Conservation (phyloP, 2,797 vertebrate species). For the Linurgus olivaceus region DNA sequence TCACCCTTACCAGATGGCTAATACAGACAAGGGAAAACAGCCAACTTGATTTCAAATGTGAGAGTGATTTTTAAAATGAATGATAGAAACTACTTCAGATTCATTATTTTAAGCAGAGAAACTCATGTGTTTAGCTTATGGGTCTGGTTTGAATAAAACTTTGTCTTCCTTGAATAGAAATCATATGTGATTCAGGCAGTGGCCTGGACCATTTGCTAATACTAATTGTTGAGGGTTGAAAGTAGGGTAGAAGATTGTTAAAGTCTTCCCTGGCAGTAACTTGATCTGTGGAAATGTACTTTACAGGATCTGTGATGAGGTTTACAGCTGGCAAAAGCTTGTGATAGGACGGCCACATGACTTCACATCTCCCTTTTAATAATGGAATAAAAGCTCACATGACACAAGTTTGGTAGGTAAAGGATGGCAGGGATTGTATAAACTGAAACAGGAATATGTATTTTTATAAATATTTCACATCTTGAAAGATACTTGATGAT, state of each 20-base stretch:
- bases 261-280: constrained; percentile 80
- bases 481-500: constrained; percentile 49
- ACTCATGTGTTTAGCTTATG: constrained; percentile 74
- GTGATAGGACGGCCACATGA: constrained; percentile 60
- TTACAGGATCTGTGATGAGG: constrained; percentile 78
- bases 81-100: constrained; percentile 76
- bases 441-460: neutral
- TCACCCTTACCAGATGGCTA: constrained; percentile 69
- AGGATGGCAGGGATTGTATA: neutral
- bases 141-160: constrained; percentile 82
- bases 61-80: constrained; percentile 75
- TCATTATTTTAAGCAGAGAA: constrained; percentile 73
- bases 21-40: constrained; percentile 66
- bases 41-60: constrained; percentile 76
- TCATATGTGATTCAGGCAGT: constrained; percentile 81
- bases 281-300: constrained; percentile 78
- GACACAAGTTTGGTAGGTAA: constrained; percentile 31
- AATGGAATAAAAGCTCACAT: constrained; percentile 29
- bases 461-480: constrained; percentile 49
- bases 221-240: constrained; percentile 82
- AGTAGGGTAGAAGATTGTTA: constrained; percentile 77
- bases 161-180: constrained; percentile 80
- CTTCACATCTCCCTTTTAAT: constrained; percentile 61
- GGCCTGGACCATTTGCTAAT: constrained; percentile 80
- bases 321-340: constrained; percentile 76